Percentiles rank a stretch among this genome's conserved stretches.
phyloP scores from a whole-genome alignment of 2,888 invertebrate genomes.

The Stenotaenia linearis region DNA sequence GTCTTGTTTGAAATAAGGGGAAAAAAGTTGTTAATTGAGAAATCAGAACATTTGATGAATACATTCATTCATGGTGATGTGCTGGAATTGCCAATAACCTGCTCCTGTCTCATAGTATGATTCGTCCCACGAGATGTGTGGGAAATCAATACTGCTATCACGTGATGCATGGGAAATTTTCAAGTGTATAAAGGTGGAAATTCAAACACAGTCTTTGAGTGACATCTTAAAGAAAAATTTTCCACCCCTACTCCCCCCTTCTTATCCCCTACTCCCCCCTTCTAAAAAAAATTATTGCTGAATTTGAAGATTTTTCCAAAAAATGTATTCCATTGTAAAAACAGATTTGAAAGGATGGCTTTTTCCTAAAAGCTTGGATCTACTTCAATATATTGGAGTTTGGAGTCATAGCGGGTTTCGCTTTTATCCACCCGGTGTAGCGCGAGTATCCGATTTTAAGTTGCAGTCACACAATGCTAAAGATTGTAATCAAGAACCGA shows the following conservation, averaged over 20 bases:
- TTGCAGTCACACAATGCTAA: constrained; percentile 7
- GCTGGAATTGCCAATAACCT: constrained; percentile 13
- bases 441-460: not conserved
- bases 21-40: constrained; percentile 6
- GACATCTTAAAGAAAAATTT: not conserved
- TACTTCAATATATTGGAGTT: not conserved
- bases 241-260: not conserved
- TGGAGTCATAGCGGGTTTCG: not conserved
- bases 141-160: not conserved
- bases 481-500: constrained; percentile 3
- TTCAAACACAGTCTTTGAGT: not conserved
- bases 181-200: not conserved
- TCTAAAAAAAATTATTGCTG: not conserved
- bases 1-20: too few relatives aligned
- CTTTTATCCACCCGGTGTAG: not conserved
- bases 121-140: not conserved
- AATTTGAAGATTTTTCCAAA: too few relatives aligned
- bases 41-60: constrained; percentile 6
- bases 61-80: not conserved
- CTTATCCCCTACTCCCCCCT: not conserved
- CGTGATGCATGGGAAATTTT: constrained; percentile 11
- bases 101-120: not conserved
- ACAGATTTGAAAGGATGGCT: not conserved
- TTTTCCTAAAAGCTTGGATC: not conserved
- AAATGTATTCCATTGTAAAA: not conserved